Conservation (phyloP, 2,113 vertebrate species). For the Tragelaphus strepsiceros region DNA sequence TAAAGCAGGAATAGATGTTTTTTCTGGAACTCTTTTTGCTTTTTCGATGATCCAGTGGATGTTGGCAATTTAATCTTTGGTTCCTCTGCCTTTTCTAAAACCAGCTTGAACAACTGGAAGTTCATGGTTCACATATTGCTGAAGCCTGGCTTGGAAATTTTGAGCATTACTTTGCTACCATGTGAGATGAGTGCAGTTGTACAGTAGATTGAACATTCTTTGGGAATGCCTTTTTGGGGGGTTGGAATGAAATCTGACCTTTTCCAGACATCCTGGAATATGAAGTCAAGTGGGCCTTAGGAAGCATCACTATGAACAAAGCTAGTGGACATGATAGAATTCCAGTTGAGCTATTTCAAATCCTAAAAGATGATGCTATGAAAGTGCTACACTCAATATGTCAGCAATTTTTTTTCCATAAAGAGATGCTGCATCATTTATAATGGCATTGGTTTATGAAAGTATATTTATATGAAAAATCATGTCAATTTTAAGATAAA, state of each 20-base stretch:
- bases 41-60: accelerated
- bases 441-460: background rate
- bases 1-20: background rate
- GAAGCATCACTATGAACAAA: background rate
- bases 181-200: background rate
- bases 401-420: background rate
- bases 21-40: background rate
- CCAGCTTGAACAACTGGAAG: background rate
- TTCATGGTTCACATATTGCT: background rate
- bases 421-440: background rate
- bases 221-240: background rate
- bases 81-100: background rate
- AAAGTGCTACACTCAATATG: background rate
- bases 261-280: background rate
- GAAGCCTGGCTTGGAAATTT: background rate
- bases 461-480: background rate
- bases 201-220: background rate
- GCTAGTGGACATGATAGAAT: background rate
- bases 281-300: background rate
- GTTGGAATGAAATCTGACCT: background rate
- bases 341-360: background rate
- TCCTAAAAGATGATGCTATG: background rate
- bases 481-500: background rate
- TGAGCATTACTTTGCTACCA: background rate
- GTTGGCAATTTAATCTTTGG: background rate